Conservation (phyloP, 2,113 vertebrate genomes). For the Campylorhamphus procurvoides region DNA sequence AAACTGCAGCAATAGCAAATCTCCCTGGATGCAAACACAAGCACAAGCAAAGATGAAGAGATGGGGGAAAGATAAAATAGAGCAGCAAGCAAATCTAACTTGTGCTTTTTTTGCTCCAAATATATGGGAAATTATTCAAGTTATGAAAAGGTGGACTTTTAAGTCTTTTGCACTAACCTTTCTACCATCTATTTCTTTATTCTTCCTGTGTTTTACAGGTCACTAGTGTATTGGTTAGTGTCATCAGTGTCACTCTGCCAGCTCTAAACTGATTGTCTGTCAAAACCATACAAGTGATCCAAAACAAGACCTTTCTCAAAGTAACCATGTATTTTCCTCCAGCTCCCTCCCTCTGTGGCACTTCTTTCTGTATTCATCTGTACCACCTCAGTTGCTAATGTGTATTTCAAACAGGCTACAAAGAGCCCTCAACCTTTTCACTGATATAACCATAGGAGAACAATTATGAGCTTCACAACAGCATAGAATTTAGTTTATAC, state of each 20-base stretch:
- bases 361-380: background rate
- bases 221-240: background rate
- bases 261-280: background rate
- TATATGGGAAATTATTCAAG: background rate
- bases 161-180: background rate
- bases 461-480: background rate
- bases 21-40: background rate
- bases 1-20: background rate
- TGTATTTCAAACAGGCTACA: background rate
- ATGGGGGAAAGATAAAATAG: background rate
- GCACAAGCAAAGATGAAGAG: background rate
- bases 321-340: background rate
- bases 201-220: background rate
- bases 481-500: background rate
- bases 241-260: background rate
- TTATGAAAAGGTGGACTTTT: background rate
- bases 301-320: background rate
- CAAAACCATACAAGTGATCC: background rate
- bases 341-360: background rate
- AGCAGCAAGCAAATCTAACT: background rate
- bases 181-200: background rate
- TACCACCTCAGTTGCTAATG: background rate
- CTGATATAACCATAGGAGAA: background rate
- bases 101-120: background rate
- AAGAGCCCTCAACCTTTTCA: background rate